phyloP scores from a whole-genome alignment of 2,113 vertebrate genomes.

The Spilogale gracilis region DNA sequence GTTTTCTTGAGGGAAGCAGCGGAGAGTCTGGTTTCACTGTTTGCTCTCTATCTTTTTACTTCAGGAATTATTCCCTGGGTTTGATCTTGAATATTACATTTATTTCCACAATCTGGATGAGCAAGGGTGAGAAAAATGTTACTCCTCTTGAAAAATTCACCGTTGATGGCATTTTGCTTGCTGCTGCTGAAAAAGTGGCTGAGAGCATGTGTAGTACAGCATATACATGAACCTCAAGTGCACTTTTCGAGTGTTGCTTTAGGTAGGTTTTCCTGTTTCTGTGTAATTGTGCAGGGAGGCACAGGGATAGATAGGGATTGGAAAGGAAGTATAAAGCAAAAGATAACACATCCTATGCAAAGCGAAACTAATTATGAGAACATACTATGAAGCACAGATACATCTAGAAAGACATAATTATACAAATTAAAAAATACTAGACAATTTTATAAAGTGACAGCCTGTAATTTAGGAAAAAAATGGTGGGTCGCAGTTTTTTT shows the following conservation, averaged over 20 bases:
- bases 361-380: slow-evolving; percentile 11
- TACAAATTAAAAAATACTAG: neutral
- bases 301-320: neutral
- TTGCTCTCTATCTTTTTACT: slow-evolving; percentile 11
- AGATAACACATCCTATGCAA: neutral
- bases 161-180: neutral
- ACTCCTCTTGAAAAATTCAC: neutral
- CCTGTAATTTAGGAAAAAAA: neutral
- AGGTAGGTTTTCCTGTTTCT: slow-evolving; percentile 40
- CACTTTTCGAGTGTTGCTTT: neutral
- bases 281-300: neutral
- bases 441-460: neutral
- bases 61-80: neutral
- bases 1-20: neutral
- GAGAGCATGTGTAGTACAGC: accelerated
- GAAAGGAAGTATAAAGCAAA: neutral
- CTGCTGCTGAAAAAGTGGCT: neutral
- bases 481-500: neutral
- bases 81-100: slow-evolving; percentile 2
- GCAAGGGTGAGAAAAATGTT: neutral
- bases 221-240: neutral
- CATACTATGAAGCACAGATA: neutral
- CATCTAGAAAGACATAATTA: neutral
- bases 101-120: slow-evolving; percentile 3
- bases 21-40: neutral